These are phyloP conservation scores for Clarias laeviceps DNA, from an alignment of 2,797 vertebrate species.

Conservation along the genomic window DNA sequence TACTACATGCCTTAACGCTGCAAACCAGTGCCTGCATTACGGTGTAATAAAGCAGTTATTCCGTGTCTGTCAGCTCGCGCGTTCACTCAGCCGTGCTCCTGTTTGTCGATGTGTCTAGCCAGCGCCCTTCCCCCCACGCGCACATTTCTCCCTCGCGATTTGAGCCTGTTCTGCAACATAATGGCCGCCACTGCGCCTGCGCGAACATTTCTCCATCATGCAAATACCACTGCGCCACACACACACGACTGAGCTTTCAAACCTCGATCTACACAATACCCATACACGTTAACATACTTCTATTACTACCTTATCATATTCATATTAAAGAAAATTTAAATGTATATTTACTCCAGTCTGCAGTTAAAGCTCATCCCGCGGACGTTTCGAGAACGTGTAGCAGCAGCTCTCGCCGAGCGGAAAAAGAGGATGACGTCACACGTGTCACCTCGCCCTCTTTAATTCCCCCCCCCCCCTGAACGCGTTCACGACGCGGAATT, in stretches of 20 bases:
- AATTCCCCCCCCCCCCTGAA: neutral
- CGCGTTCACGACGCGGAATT: neutral
- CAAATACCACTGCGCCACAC: conserved; percentile 82
- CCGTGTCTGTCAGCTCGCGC: neutral
- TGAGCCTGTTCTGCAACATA: conserved; percentile 73
- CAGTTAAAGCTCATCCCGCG: conserved; percentile 32
- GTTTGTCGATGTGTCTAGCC: conserved; percentile 16
- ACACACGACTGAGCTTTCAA: neutral
- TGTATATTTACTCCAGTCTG: conserved; percentile 27
- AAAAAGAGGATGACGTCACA: conserved; percentile 80
- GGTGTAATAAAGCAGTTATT: neutral
- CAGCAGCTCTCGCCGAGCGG: conserved; percentile 71
- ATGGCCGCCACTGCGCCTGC: conserved; percentile 72
- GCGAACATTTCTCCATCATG: conserved; percentile 63
- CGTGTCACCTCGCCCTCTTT: conserved; percentile 48
- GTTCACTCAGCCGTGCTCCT: neutral
- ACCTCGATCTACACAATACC: neutral
- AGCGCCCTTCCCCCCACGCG: conserved; percentile 29
- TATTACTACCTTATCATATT: too few relatives aligned
- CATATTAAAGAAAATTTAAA: neutral
- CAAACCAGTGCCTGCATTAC: neutral
- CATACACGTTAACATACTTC: neutral
- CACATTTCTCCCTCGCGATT: conserved; percentile 58
- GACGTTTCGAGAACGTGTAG: conserved; percentile 76
- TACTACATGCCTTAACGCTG: neutral